Percentiles rank a stretch among this genome's conserved stretches.
Conservation (phyloP, 2,113 vertebrate species). For the Daubentonia madagascariensis region DNA sequence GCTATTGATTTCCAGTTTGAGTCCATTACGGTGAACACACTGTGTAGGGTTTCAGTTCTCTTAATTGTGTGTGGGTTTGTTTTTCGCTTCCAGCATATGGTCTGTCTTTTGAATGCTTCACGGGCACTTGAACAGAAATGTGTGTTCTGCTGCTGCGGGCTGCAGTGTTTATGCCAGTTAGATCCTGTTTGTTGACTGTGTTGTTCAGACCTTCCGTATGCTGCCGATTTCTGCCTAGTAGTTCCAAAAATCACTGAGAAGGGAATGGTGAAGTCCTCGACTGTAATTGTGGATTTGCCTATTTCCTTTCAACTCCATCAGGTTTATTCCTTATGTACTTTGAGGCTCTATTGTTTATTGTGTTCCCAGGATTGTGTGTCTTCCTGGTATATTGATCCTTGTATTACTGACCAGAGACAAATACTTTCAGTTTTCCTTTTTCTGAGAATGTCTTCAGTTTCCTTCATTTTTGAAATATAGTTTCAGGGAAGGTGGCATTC, state of each 20-base stretch:
- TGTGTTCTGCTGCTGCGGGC: neutral
- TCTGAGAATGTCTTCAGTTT: neutral
- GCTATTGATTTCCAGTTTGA: neutral
- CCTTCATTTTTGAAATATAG: neutral
- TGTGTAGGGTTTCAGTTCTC: neutral
- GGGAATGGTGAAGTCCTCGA: rapidly evolving
- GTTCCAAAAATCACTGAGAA: too few species aligned
- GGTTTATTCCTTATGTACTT: neutral
- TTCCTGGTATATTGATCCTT: neutral
- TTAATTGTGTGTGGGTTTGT: neutral
- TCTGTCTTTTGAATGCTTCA: neutral
- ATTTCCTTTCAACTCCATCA: neutral
- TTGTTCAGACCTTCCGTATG: rapidly evolving
- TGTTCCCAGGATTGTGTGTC: neutral
- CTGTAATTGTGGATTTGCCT: neutral
- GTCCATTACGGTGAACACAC: neutral
- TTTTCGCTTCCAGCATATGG: neutral
- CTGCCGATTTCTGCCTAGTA: neutral
- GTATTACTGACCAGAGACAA: neutral
- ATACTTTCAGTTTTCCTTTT: neutral
- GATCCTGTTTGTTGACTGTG: neutral
- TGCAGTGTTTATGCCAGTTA: neutral
- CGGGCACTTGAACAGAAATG: neutral
- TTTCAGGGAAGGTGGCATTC: neutral
- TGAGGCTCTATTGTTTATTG: neutral